A percentile compares a stretch with the other conserved stretches of the same genome.
Evolutionary conservation across 2,888 invertebrate genomes (phyloP).

Genomic region (Falcaria lacertinaria): DNA sequence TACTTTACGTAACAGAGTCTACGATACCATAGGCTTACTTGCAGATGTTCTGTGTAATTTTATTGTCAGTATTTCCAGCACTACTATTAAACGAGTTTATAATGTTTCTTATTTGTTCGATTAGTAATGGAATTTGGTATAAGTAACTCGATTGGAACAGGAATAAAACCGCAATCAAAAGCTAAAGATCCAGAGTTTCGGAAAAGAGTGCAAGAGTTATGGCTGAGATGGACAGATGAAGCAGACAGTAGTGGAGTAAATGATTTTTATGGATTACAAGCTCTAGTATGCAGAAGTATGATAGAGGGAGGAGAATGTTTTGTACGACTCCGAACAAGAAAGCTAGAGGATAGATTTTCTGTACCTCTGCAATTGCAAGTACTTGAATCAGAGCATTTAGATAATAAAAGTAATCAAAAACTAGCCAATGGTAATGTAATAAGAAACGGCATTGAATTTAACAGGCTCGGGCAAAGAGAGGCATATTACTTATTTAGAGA

Average conservation of each 20-base stretch:
- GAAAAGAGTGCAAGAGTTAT: slow-evolving; percentile 10
- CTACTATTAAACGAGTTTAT: too few species aligned
- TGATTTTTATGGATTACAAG: slow-evolving; percentile 8
- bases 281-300: slow-evolving; percentile 5
- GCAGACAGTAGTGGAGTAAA: slow-evolving; percentile 5
- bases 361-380: slow-evolving; percentile 5
- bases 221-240: slow-evolving; percentile 9
- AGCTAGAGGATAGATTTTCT: slow-evolving; percentile 4
- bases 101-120: too few species aligned
- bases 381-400: slow-evolving; percentile 9
- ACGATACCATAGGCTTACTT: too few species aligned
- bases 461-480: slow-evolving; percentile 8
- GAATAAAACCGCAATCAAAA: slow-evolving; percentile 10
- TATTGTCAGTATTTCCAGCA: too few species aligned
- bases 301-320: slow-evolving; percentile 7
- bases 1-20: too few species aligned
- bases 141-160: slow-evolving; percentile 5
- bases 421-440: slow-evolving; percentile 9
- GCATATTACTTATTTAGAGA: slow-evolving; percentile 9
- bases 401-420: slow-evolving; percentile 8
- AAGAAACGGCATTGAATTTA: slow-evolving; percentile 8
- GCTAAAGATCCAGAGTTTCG: slow-evolving; percentile 8
- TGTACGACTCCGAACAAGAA: slow-evolving; percentile 2
- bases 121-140: too few species aligned
- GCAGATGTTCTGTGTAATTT: too few species aligned